A percentile compares a stretch with the other conserved stretches of the same genome.
Evolutionary conservation across 2,888 invertebrate species (phyloP).

Genomic region (Lampropteryx suffumata): DNA sequence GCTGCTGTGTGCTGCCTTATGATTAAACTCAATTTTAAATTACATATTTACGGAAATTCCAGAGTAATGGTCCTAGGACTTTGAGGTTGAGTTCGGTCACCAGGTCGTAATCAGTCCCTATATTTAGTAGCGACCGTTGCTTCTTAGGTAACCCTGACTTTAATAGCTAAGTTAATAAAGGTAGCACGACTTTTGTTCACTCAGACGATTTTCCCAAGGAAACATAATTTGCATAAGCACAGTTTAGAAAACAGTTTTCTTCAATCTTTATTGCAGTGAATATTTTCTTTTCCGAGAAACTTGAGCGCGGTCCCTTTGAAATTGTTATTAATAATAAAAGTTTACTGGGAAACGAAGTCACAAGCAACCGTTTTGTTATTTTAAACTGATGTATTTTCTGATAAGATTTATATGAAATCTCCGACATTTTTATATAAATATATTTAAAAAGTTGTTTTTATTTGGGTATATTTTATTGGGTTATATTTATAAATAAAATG

Average conservation of each 20-base stretch:
- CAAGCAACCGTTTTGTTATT: conserved; percentile 6
- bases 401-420: not conserved
- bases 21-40: no score
- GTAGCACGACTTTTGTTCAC: conserved; percentile 15
- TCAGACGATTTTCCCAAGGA: conserved; percentile 15
- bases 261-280: conserved; percentile 5
- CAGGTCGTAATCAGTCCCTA: no score
- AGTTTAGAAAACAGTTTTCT: conserved; percentile 31
- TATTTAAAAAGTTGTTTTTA: no score
- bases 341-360: conserved; percentile 20
- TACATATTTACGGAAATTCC: no score
- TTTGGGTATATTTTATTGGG: no score
- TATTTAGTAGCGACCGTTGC: no score
- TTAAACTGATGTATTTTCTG: not conserved
- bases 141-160: no score
- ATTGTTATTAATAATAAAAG: conserved; percentile 35
- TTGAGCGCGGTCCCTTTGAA: conserved; percentile 27
- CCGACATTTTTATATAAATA: no score
- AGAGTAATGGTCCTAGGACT: no score
- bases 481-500: no score
- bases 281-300: conserved; percentile 21
- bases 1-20: no score
- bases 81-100: no score
- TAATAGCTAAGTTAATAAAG: conserved; percentile 2
- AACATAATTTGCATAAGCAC: conserved; percentile 35